Evolutionary conservation across 1,140 invertebrate genomes (phyloP).

Genomic region (Drosophila ohnishii): DNA sequence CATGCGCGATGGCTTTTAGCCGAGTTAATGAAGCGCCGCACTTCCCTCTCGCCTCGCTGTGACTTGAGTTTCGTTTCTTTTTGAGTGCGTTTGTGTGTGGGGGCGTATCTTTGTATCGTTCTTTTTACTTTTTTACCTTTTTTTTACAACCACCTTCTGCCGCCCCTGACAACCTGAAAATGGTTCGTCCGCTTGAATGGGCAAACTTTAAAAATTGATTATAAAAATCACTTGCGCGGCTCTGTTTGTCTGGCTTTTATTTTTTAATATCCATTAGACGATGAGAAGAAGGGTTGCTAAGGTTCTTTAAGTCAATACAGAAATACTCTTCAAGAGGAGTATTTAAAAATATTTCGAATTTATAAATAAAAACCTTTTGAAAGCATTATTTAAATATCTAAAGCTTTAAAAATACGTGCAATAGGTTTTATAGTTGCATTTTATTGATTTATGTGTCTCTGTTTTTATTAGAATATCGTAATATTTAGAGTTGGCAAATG

Average conservation of each 20-base stretch:
- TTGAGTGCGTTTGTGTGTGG: constrained; percentile 1
- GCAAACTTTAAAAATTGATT: constrained; percentile 56
- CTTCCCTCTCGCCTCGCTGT: background rate
- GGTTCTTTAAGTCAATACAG: too few species aligned
- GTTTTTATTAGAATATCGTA: background rate
- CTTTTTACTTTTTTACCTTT: background rate
- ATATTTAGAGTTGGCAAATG: background rate
- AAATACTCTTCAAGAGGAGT: too few species aligned
- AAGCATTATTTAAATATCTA: background rate
- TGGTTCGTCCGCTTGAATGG: constrained; percentile 19
- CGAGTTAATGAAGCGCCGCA: constrained; percentile 55
- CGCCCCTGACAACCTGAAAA: constrained; percentile 16
- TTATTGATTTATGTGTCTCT: background rate
- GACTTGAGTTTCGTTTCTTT: background rate
- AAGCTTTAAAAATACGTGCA: background rate
- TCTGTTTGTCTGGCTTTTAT: constrained; percentile 20
- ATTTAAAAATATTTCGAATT: background rate
- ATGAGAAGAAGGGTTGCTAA: background rate
- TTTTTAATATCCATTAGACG: background rate
- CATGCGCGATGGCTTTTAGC: constrained; percentile 52
- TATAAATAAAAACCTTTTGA: background rate
- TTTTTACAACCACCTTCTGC: constrained; percentile 7
- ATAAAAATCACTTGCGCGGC: constrained; percentile 47
- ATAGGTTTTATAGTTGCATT: background rate
- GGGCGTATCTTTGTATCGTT: constrained; percentile 10